These are phyloP conservation scores for Lutraria lutraria DNA, from an alignment of 2,888 invertebrate genomes.

Conservation along the genomic window DNA sequence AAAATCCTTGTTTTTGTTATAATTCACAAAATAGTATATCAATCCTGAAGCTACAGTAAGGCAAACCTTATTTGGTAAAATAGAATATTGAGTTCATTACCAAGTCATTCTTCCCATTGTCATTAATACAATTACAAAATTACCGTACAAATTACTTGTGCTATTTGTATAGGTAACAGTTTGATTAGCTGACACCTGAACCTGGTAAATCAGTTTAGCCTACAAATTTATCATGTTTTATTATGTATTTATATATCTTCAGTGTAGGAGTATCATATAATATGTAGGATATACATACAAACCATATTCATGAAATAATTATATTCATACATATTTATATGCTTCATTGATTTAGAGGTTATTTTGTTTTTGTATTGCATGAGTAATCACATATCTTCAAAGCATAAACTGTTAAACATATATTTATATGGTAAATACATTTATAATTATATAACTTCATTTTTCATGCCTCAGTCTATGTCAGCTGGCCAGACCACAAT, in stretches of 20 bases:
- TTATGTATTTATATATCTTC: not conserved
- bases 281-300: not conserved
- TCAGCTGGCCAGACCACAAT: no score
- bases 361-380: slow-evolving; percentile 5
- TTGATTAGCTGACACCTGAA: not conserved
- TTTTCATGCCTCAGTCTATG: no score
- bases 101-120: not conserved
- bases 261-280: not conserved
- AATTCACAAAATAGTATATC: not conserved
- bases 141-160: not conserved
- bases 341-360: not conserved
- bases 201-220: not conserved
- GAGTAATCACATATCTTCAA: not conserved
- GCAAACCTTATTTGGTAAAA: not conserved
- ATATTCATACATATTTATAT: slow-evolving; percentile 8
- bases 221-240: not conserved
- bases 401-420: no score
- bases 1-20: not conserved
- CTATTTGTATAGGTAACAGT: not conserved
- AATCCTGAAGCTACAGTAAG: not conserved
- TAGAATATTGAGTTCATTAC: not conserved
- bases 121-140: not conserved
- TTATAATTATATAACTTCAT: no score
- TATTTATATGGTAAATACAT: no score
- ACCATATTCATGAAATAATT: not conserved